Percentiles rank a stretch among this genome's conserved stretches.
Evolutionary conservation across 1,140 invertebrate genomes (phyloP).

Genomic region (Drosophila gunungcola): DNA sequence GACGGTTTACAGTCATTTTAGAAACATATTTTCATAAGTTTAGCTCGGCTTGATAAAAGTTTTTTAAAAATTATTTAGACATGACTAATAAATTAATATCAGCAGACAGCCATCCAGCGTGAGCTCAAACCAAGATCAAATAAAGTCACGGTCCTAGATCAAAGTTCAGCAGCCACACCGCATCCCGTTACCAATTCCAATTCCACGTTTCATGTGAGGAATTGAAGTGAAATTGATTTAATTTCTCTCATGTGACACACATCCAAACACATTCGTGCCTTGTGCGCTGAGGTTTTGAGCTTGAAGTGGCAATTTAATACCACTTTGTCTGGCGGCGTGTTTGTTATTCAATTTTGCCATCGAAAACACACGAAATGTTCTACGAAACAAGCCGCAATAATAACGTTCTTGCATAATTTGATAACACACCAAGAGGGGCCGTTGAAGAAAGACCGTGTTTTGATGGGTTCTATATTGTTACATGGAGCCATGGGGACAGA

Average conservation of each 20-base stretch:
- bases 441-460: conserved; percentile 44
- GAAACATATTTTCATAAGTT: no score
- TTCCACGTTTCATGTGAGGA: conserved; percentile 26
- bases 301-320: conserved; percentile 73
- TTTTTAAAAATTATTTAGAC: no score
- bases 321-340: conserved; percentile 62
- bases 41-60: no score
- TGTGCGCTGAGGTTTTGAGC: conserved; percentile 43
- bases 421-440: conserved; percentile 52
- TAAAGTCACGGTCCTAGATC: conserved; percentile 6
- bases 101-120: background rate
- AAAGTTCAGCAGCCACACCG: conserved; percentile 17
- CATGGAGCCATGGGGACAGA: conserved; percentile 14
- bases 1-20: no score
- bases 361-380: conserved; percentile 64
- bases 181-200: conserved; percentile 22
- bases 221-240: conserved; percentile 49
- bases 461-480: conserved; percentile 55
- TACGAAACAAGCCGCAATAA: conserved; percentile 72
- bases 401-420: conserved; percentile 76
- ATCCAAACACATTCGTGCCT: background rate
- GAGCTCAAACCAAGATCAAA: background rate
- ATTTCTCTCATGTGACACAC: conserved; percentile 27
- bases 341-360: conserved; percentile 75
- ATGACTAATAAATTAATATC: no score